Evolutionary conservation across 2,888 invertebrate species (phyloP), one percentile per base, ranked within the genome.

Genomic region (Gisinianus flammeolus): DNA sequence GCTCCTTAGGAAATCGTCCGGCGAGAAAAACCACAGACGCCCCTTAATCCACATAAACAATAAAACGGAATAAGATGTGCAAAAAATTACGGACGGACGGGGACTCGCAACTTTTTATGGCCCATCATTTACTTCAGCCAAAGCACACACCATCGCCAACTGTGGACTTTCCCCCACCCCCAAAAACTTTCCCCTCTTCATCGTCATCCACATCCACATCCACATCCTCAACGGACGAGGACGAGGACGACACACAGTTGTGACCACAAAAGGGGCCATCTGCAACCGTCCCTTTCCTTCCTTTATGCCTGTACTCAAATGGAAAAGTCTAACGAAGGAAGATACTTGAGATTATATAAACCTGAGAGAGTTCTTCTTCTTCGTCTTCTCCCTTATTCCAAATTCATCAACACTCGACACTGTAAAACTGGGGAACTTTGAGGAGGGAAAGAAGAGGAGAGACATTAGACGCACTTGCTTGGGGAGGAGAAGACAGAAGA

Each of bases 1-100:
- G 74, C 74, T 74, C 66, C 44, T 74, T 74, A 74, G 74, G 74
- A 74, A 74, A 66, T 74, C 52, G 74, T 66, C 74, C 74, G 64
- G 66, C 66, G 66, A 74, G 74, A 62, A 64, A 74, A 66, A 74
- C 64, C 64, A 52, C 64, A 64, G 66, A 74, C 64, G 33, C 26
- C 73, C 64, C 64, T 35, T 73, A 64, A 64, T 73, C 67, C 74
- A 74, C 52, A 74, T 74, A 74, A 74, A 74, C 74, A 74, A 74
- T 74, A 74, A 74, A 73, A 66, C 19, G 74, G 67, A 74, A 74
- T 74, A 74, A 74, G 66, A 74, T 66, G 74, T 74, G 66, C 74
- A 74, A 74, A 74, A 74, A 74, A 74, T 74, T 66, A 73, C 73
- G 26, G 73, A 56, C n/a, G n/a, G n/a, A n/a, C n/a, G 58, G 44